These are phyloP conservation scores for Pseudobourletiella spinata DNA, from an alignment of 1,140 invertebrate genomes.

Conservation along the genomic window DNA sequence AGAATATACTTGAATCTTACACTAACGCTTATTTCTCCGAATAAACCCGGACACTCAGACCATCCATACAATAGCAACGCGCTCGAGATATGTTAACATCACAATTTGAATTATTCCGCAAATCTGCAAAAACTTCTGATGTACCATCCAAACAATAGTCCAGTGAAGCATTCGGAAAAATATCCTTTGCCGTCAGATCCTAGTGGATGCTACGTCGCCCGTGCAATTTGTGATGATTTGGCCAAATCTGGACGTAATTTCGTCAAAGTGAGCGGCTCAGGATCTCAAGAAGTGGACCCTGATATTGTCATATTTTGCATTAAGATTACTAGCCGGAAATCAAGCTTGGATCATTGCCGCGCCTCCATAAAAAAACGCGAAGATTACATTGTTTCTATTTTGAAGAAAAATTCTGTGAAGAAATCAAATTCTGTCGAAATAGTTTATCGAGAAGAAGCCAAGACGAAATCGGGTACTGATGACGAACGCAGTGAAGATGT, in stretches of 20 bases:
- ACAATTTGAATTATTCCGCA: too few species aligned
- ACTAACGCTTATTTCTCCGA: too few species aligned
- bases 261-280: conserved; percentile 22
- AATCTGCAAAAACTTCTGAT: too few species aligned
- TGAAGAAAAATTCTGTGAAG: conserved; percentile 13
- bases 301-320: conserved; percentile 22
- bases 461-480: not conserved
- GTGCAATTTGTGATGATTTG: too few species aligned
- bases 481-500: not conserved
- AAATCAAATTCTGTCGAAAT: not conserved
- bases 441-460: not conserved
- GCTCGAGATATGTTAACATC: too few species aligned
- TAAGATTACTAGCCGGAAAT: conserved; percentile 13
- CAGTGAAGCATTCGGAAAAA: too few species aligned
- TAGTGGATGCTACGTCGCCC: too few species aligned
- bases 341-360: conserved; percentile 6
- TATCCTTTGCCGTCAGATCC: too few species aligned
- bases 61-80: too few species aligned
- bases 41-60: too few species aligned
- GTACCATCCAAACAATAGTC: too few species aligned
- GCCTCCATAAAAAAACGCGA: conserved; percentile 20
- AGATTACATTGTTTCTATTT: conserved; percentile 16
- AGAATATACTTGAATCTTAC: too few species aligned
- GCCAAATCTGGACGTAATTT: conserved; percentile 15
- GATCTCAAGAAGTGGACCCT: conserved; percentile 16